Conservation (phyloP, 2,888 invertebrate species). For the Drosophila setosimentum region DNA sequence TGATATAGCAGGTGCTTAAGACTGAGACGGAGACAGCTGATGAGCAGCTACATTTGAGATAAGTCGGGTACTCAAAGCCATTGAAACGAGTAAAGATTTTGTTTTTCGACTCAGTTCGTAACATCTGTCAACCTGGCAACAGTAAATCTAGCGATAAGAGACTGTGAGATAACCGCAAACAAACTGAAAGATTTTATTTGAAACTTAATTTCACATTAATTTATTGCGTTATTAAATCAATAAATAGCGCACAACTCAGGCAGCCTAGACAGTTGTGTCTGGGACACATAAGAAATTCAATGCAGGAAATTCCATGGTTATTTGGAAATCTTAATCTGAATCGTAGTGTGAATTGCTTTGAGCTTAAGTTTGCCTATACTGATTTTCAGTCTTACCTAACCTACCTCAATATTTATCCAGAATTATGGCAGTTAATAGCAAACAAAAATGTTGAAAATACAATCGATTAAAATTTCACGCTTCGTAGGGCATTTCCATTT, state of each 20-base stretch:
- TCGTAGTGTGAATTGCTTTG: not conserved
- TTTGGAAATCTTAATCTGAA: not conserved
- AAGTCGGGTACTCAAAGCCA: constrained; percentile 5
- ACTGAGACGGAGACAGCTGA: constrained; percentile 12
- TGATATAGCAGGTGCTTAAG: constrained; percentile 6
- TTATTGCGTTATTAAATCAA: constrained; percentile 3
- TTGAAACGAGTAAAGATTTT: constrained; percentile 13
- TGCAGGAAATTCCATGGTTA: not conserved
- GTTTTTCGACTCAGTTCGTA: not conserved
- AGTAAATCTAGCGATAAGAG: constrained; percentile 36
- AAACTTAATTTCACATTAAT: constrained; percentile 8
- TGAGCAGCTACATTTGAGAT: constrained; percentile 34
- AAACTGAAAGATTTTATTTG: not conserved
- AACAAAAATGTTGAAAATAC: not conserved
- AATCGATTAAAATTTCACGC: not conserved
- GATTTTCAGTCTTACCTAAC: not conserved
- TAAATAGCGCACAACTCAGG: not conserved
- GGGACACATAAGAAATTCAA: not conserved
- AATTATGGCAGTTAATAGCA: not conserved
- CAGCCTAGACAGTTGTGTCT: not conserved
- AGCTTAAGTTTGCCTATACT: not conserved
- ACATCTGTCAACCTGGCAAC: constrained; percentile 33
- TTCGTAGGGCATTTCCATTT: not conserved
- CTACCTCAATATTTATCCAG: not conserved
- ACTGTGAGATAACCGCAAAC: constrained; percentile 24